These are phyloP conservation scores for Dendropsophus ebraccatus DNA, from an alignment of 2,113 vertebrate species.

Conservation along the genomic window DNA sequence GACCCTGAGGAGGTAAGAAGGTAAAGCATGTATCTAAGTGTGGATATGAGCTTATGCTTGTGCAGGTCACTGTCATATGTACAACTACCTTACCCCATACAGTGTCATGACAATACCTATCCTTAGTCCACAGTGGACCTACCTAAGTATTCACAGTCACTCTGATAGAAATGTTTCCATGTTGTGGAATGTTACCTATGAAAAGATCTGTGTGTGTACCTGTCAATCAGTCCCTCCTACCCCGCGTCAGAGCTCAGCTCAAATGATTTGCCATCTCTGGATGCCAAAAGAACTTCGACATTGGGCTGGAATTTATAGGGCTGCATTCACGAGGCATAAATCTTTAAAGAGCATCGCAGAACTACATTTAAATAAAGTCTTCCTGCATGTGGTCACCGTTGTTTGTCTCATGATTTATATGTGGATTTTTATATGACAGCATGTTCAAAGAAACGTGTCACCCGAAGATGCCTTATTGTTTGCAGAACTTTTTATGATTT, in stretches of 20 bases:
- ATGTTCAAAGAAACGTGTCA: too few relatives aligned
- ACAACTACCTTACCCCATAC: background rate
- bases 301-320: slow-evolving; percentile 13
- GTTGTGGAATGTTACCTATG: background rate
- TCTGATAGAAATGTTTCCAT: slow-evolving; percentile 13
- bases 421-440: background rate
- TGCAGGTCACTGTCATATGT: background rate
- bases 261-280: background rate
- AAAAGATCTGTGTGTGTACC: slow-evolving; percentile 3
- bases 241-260: slow-evolving; percentile 14
- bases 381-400: background rate
- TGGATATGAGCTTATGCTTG: background rate
- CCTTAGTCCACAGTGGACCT: background rate
- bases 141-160: background rate
- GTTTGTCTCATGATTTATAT: background rate
- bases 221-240: slow-evolving; percentile 11
- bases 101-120: background rate
- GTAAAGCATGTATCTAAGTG: background rate
- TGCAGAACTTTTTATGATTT: too few relatives aligned
- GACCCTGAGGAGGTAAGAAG: background rate
- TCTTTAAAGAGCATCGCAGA: background rate
- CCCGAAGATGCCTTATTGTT: too few relatives aligned
- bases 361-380: background rate
- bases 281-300: slow-evolving; percentile 22
- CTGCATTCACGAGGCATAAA: background rate